Evolutionary conservation across 2,797 vertebrate genomes (phyloP).

Genomic region (Somateria mollissima): DNA sequence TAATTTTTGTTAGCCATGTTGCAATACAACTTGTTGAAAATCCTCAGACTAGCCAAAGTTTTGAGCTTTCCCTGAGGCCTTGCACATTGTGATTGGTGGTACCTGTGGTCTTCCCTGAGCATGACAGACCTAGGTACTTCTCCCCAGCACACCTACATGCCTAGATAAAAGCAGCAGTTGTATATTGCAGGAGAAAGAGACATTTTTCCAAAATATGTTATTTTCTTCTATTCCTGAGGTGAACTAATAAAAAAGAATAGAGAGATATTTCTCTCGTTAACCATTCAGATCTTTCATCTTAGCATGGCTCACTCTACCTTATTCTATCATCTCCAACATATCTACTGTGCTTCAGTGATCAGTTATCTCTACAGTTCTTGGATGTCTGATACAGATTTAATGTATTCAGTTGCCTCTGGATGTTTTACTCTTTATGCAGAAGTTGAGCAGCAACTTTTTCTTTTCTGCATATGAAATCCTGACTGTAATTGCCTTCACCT

Average conservation of each 20-base stretch:
- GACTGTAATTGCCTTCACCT: not conserved
- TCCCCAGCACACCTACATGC: not conserved
- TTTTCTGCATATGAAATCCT: not conserved
- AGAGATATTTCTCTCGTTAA: constrained; percentile 15
- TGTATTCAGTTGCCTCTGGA: not conserved
- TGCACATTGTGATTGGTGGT: not conserved
- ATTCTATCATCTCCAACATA: constrained; percentile 21
- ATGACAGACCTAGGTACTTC: not conserved
- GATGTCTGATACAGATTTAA: constrained; percentile 12
- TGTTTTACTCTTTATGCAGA: not conserved
- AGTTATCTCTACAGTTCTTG: constrained; percentile 45
- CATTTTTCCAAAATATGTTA: not conserved
- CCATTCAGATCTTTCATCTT: constrained; percentile 27
- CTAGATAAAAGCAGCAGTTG: not conserved
- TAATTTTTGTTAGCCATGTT: not conserved
- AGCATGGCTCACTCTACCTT: constrained; percentile 20
- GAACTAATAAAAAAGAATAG: constrained; percentile 6
- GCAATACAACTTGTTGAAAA: not conserved
- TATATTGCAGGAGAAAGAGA: not conserved
- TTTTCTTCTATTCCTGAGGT: constrained; percentile 14
- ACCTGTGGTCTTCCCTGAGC: not conserved
- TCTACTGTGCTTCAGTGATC: not conserved
- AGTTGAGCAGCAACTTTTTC: not conserved
- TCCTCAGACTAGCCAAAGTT: not conserved
- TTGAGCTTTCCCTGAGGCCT: not conserved